Percentiles rank a stretch among this genome's conserved stretches.
These are phyloP conservation scores for Thalassarche chlororhynchos DNA, from an alignment of 2,113 vertebrate species.

Conservation along the genomic window DNA sequence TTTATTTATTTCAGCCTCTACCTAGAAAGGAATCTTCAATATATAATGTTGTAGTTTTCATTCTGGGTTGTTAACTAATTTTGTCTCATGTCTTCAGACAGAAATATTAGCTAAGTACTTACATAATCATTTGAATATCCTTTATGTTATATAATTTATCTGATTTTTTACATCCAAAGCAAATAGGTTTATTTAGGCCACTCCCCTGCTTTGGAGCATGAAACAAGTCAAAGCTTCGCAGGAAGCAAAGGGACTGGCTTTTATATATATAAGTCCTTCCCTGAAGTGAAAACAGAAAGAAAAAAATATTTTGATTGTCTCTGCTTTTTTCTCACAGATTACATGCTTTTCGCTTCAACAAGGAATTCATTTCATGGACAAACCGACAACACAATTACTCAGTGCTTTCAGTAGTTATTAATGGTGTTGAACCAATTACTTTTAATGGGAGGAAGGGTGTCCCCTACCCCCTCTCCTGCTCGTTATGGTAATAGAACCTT, in stretches of 20 bases:
- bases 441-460: background rate
- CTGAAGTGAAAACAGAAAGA: background rate
- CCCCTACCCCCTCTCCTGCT: background rate
- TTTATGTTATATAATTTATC: background rate
- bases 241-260: background rate
- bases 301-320: background rate
- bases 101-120: background rate
- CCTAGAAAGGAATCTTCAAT: background rate
- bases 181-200: background rate
- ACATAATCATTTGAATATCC: background rate
- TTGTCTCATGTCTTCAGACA: background rate
- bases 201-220: background rate
- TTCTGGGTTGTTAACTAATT: background rate
- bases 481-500: background rate
- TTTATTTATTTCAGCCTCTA: background rate
- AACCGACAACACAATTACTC: background rate
- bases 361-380: background rate
- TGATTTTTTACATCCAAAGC: background rate
- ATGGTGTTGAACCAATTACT: background rate
- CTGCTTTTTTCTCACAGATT: background rate
- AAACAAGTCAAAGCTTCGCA: background rate
- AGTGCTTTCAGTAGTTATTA: background rate
- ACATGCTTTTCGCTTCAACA: background rate
- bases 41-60: background rate
- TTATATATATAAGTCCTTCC: background rate